Conservation (phyloP, 1,140 invertebrate genomes). For the Thalassaphorura encarpata region DNA sequence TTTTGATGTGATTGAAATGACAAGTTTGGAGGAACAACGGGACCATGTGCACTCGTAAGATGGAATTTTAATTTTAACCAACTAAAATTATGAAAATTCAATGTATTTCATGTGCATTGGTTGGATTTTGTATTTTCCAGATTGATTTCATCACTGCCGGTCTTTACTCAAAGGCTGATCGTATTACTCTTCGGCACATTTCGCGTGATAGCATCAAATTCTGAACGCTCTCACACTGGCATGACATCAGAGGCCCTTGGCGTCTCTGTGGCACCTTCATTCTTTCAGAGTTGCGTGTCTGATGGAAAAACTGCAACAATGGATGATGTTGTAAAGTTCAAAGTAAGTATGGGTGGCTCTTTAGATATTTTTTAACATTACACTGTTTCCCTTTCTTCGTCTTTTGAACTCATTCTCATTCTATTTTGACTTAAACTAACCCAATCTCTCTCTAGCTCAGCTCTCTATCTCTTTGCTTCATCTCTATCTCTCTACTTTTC, state of each 20-base stretch:
- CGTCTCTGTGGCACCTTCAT: conserved; percentile 91
- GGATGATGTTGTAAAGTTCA: conserved; percentile 88
- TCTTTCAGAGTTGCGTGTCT: conserved; percentile 92
- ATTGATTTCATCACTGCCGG: conserved; percentile 74
- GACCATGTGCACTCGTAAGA: conserved; percentile 81
- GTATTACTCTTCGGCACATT: conserved; percentile 96
- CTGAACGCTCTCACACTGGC: conserved; percentile 73
- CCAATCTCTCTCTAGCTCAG: too few relatives aligned
- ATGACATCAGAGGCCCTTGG: conserved; percentile 90
- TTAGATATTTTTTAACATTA: not conserved
- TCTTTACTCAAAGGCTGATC: conserved; percentile 82
- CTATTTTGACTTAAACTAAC: too few relatives aligned
- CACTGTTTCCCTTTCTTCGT: too few relatives aligned
- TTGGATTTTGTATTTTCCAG: conserved; percentile 47
- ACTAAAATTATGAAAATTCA: not conserved
- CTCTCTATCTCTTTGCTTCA: too few relatives aligned
- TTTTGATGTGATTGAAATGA: conserved; percentile 73
- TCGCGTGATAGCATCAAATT: conserved; percentile 86
- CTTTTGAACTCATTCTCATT: too few relatives aligned
- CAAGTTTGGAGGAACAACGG: conserved; percentile 68
- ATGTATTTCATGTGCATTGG: conserved; percentile 2
- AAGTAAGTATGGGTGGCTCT: conserved; percentile 46
- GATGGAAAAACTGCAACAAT: conserved; percentile 81
- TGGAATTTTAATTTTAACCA: not conserved
- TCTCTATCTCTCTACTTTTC: too few relatives aligned